A percentile compares a stretch with the other conserved stretches of the same genome.
Conservation (phyloP, 1,140 invertebrate genomes). For the Euura lappo region DNA sequence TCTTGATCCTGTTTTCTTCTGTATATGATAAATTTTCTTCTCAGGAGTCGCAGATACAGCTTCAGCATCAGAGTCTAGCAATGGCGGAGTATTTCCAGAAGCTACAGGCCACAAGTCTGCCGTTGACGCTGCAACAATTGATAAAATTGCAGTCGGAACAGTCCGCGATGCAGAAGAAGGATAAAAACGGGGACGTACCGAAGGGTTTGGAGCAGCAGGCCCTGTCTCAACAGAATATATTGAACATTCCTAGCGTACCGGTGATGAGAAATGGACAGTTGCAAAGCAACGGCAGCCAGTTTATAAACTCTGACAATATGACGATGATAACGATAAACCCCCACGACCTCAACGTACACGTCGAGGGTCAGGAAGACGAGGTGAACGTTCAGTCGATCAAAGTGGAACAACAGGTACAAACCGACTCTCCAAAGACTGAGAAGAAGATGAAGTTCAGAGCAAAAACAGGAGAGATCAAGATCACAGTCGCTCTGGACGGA, state of each 20-base stretch:
- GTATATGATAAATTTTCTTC: constrained; percentile 12
- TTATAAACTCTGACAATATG: constrained; percentile 45
- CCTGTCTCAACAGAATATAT: constrained; percentile 42
- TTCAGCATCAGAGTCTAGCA: constrained; percentile 46
- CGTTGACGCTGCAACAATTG: constrained; percentile 54
- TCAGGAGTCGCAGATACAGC: constrained; percentile 41
- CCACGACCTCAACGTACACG: constrained; percentile 50
- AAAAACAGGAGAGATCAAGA: constrained; percentile 58
- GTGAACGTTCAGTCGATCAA: constrained; percentile 40
- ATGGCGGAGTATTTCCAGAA: constrained; percentile 59
- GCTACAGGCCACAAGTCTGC: constrained; percentile 52
- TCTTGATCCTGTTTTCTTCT: not conserved
- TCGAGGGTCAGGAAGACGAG: constrained; percentile 42
- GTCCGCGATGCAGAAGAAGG: constrained; percentile 44
- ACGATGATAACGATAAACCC: constrained; percentile 45
- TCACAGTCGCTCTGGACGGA: constrained; percentile 53
- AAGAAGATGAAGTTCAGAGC: constrained; percentile 59
- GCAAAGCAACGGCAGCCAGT: constrained; percentile 46
- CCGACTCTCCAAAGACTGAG: constrained; percentile 50
- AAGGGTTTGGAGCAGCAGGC: constrained; percentile 42
- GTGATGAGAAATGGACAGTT: constrained; percentile 48
- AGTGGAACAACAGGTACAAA: constrained; percentile 50
- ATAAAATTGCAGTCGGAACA: constrained; percentile 52
- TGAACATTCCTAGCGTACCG: constrained; percentile 57
- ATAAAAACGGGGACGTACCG: constrained; percentile 44